These are phyloP conservation scores for Drosophila rhopaloa DNA, from an alignment of 1,140 invertebrate genomes.

Conservation along the genomic window DNA sequence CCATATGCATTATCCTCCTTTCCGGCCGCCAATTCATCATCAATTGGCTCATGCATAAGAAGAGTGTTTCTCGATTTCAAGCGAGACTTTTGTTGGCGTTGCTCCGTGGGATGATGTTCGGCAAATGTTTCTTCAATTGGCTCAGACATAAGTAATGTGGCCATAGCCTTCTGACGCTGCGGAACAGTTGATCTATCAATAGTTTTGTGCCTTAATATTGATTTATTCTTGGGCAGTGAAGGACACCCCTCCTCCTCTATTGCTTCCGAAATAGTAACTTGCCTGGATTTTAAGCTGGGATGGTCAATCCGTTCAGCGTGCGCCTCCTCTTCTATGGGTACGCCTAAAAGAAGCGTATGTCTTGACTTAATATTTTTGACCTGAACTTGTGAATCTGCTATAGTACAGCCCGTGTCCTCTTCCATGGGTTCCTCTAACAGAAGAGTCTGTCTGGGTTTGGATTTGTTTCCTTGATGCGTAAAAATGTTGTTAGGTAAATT, in stretches of 20 bases:
- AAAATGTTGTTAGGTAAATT: not conserved
- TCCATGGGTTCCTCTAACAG: conserved; percentile 14
- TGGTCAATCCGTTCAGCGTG: too few relatives aligned
- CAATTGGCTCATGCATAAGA: not conserved
- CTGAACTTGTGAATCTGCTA: not conserved
- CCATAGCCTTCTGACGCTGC: not conserved
- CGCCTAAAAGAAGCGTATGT: not conserved
- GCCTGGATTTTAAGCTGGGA: not conserved
- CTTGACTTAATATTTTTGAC: not conserved
- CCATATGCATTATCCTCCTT: not conserved
- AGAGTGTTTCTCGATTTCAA: not conserved
- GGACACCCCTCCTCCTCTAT: not conserved
- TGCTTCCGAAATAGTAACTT: not conserved
- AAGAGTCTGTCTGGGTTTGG: conserved; percentile 20
- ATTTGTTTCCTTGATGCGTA: not conserved
- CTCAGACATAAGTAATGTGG: not conserved
- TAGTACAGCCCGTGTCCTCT: not conserved
- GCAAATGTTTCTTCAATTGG: not conserved
- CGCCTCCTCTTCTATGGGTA: not conserved
- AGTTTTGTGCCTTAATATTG: not conserved
- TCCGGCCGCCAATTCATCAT: not conserved
- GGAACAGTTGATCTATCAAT: not conserved
- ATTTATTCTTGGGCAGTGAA: not conserved
- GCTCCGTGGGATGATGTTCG: too few relatives aligned
- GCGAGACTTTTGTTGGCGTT: too few relatives aligned